These are phyloP conservation scores for Willowsia nigromaculata DNA, from an alignment of 2,888 invertebrate genomes.

Conservation along the genomic window DNA sequence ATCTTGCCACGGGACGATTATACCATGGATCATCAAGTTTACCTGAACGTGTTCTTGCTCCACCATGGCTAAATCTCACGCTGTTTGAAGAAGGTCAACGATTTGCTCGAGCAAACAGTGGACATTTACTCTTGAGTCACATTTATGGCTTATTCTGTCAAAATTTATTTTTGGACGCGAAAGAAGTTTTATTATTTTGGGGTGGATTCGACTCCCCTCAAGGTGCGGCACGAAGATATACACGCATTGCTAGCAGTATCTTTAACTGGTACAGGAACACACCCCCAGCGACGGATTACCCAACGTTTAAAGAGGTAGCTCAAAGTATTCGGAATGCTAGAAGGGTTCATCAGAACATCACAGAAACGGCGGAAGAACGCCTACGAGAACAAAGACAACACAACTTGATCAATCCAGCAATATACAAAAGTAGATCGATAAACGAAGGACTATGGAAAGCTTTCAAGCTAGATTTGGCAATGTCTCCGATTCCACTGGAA, in stretches of 20 bases:
- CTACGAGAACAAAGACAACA: constrained; percentile 36
- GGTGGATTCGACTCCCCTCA: constrained; percentile 30
- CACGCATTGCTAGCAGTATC: constrained; percentile 18
- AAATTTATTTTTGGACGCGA: constrained; percentile 40
- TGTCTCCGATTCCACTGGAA: constrained; percentile 27
- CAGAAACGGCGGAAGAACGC: neutral
- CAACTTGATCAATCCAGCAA: neutral
- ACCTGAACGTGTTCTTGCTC: constrained; percentile 38
- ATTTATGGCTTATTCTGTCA: constrained; percentile 44
- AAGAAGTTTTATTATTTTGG: constrained; percentile 47
- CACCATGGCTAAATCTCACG: constrained; percentile 51
- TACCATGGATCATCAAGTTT: constrained; percentile 50
- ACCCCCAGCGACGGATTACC: constrained; percentile 23
- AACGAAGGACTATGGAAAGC: constrained; percentile 48
- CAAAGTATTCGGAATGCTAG: constrained; percentile 24
- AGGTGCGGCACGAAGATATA: constrained; percentile 22
- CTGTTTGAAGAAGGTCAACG: constrained; percentile 41
- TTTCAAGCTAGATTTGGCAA: constrained; percentile 32
- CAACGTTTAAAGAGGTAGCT: constrained; percentile 9
- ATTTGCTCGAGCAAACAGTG: constrained; percentile 46
- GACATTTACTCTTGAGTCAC: constrained; percentile 39
- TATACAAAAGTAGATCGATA: constrained; percentile 24
- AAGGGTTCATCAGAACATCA: constrained; percentile 19
- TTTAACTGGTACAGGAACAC: constrained; percentile 48
- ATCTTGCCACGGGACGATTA: constrained; percentile 42